Evolutionary conservation across 2,113 vertebrate genomes (phyloP), one percentile per base, ranked within the genome.

Genomic region (Oreamnos americanus): DNA sequence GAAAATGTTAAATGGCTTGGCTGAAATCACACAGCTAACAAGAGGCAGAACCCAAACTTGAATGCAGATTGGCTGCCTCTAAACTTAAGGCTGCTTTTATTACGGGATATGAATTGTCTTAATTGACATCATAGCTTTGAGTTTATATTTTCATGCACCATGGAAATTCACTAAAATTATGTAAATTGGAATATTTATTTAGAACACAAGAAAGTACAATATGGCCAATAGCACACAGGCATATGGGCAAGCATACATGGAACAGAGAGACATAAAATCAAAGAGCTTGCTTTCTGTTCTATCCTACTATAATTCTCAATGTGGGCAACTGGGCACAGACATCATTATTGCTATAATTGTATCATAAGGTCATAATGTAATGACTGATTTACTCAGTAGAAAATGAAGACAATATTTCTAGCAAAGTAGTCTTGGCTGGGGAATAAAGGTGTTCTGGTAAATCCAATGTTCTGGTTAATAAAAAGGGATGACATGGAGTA

Each of bases 171-270:
- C 91, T 98, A 95, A 98, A 96, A 98, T 98, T 98, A 98, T 97
- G 97, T 93, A 97, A 98, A 98, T 96, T 92, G 89, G 94, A 94
- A 97, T 98, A 98, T 98, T 99, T 98, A 98, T 98, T 98, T 98
- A 97, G 98, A 97, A 98, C 88, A 94, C 97, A 83, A 92, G 96
- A 79, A 95, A 98, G 95, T 96, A 96, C 95, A 98, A 95, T 84
- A 58, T 58, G 97, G 96, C 95, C 98, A 92, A 95, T 98, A 97
- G 98, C n/a, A 43, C 64, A 14, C 25, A n/a, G 2, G 49, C 30
- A 17, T 62, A 83, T 14, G 13, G 43, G 49, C 33, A 23, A 19
- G 96, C 62, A 87, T 89, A 86, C 87, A 55, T n/a, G 78, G 13
- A 51, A 26, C 26, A 79, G 53, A 86, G 58, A 85, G 36, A 13